A percentile compares a stretch with the other conserved stretches of the same genome.
Evolutionary conservation across 2,888 invertebrate genomes (phyloP).

Genomic region (Conchocele bisecta): DNA sequence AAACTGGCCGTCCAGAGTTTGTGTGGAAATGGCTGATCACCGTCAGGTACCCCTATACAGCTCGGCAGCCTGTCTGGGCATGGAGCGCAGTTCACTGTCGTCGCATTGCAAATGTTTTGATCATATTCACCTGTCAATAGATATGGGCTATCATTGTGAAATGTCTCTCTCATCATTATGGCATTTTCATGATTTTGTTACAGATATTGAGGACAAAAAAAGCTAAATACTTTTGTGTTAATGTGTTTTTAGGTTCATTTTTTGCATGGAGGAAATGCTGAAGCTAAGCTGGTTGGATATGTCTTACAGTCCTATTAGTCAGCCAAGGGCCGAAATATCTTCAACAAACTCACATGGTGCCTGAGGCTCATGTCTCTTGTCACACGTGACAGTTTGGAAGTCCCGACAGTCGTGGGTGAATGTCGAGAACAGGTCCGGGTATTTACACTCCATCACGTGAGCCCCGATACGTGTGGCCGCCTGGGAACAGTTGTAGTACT

Average conservation of each 20-base stretch:
- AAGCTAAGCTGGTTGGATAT: too few species aligned
- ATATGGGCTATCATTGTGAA: too few species aligned
- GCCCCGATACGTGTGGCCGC: not conserved
- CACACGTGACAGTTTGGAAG: slow-evolving; percentile 34
- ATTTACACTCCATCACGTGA: slow-evolving; percentile 36
- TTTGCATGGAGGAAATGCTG: too few species aligned
- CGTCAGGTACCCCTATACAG: slow-evolving; percentile 54
- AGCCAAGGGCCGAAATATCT: too few species aligned
- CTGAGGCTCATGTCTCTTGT: slow-evolving; percentile 30
- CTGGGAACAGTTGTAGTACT: slow-evolving; percentile 38
- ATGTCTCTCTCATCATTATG: too few species aligned
- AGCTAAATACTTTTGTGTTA: too few species aligned
- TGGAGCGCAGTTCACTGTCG: slow-evolving; percentile 42
- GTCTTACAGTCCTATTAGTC: too few species aligned
- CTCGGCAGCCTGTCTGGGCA: slow-evolving; percentile 57
- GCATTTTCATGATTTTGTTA: too few species aligned
- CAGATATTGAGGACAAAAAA: too few species aligned
- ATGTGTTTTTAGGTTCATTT: too few species aligned
- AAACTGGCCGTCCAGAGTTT: slow-evolving; percentile 50
- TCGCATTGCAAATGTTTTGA: slow-evolving; percentile 47
- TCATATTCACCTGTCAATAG: slow-evolving; percentile 55
- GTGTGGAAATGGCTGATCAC: slow-evolving; percentile 52
- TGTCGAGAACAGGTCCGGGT: slow-evolving; percentile 45
- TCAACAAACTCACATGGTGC: slow-evolving; percentile 59
- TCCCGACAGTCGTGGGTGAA: slow-evolving; percentile 20